A percentile compares a stretch with the other conserved stretches of the same genome.
phyloP scores from a whole-genome alignment of 2,888 invertebrate genomes.

The Drosophila hamatofila region DNA sequence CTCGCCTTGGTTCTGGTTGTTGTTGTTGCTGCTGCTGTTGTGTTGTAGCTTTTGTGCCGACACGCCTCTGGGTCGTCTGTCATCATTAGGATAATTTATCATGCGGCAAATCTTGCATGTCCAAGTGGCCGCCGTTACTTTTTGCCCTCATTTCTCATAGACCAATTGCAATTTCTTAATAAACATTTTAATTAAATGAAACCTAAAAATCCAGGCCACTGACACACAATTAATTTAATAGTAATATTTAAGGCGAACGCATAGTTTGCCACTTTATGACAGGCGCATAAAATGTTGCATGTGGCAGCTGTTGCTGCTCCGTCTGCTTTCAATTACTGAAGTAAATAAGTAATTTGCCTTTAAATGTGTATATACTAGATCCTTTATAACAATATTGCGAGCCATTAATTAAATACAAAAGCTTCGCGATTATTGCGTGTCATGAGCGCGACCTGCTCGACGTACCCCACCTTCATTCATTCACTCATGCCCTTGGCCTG shows the following conservation, averaged over 20 bases:
- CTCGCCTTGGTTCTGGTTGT: slow-evolving; percentile 10
- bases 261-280: slow-evolving; percentile 62
- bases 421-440: slow-evolving; percentile 80
- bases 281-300: slow-evolving; percentile 38
- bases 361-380: slow-evolving; percentile 45
- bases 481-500: slow-evolving; percentile 18
- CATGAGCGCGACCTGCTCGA: slow-evolving; percentile 41
- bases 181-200: slow-evolving; percentile 73
- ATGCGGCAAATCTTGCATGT: slow-evolving; percentile 60
- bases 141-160: slow-evolving; percentile 23
- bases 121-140: slow-evolving; percentile 39
- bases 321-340: slow-evolving; percentile 74
- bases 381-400: slow-evolving; percentile 68
- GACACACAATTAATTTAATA: slow-evolving; percentile 59
- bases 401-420: slow-evolving; percentile 76
- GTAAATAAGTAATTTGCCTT: slow-evolving; percentile 62
- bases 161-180: slow-evolving; percentile 53
- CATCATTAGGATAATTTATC: slow-evolving; percentile 80
- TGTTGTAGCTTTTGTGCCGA: slow-evolving; percentile 63
- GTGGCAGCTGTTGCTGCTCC: slow-evolving; percentile 14
- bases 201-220: slow-evolving; percentile 36
- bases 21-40: slow-evolving; percentile 14
- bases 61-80: slow-evolving; percentile 63
- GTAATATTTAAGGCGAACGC: slow-evolving; percentile 27
- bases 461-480: slow-evolving; percentile 43